Evolutionary conservation across 2,113 vertebrate species (phyloP), one percentile per base, ranked within the genome.

Genomic region (Nansenia antarctica): DNA sequence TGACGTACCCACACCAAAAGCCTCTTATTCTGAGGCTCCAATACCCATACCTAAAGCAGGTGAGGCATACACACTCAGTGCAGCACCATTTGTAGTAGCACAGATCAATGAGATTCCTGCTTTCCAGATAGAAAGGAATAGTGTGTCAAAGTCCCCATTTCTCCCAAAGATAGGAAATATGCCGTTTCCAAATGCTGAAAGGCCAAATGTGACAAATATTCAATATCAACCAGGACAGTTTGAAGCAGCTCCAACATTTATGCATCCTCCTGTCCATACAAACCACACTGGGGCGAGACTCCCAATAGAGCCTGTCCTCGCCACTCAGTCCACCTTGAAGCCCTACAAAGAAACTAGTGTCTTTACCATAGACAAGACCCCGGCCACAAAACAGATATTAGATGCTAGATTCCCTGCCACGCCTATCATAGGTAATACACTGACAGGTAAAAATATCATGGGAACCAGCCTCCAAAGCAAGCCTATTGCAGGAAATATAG

Each of bases 21-120:
- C 79, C 77, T 86, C 77, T 35, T 63, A 72, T 65, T 78, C 80
- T 62, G 86, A 89, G 70, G 81, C 78, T 79, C 18, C 80, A 80
- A 80, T 78, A 78, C 69, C 85, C 75, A 62, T 84, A 45, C 75
- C 73, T 80, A 82, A 81, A 82, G 76, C 80, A 87, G 87, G 83
- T 85, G 85, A 88, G 85, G 79, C 72, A 74, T 77, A 77, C 79
- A 79, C 78, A 79, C 70, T 67, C 72, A 82, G 57, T 71, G 68
- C 29, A 42, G 65, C 69, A 79, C 52, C 52, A 42, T 67, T 83
- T 82, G 67, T 72, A 64, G 54, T 63, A 34, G 49, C 69, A 80
- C 45, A 42, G 20, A 9, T 39, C 78, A 79, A 59, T 76, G 72
- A 20, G 35, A 39, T 42, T 34, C 53, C 61, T 27, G 24, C 68